These are phyloP conservation scores for Chloroceryle amazona DNA, from an alignment of 2,797 vertebrate genomes.

Conservation along the genomic window DNA sequence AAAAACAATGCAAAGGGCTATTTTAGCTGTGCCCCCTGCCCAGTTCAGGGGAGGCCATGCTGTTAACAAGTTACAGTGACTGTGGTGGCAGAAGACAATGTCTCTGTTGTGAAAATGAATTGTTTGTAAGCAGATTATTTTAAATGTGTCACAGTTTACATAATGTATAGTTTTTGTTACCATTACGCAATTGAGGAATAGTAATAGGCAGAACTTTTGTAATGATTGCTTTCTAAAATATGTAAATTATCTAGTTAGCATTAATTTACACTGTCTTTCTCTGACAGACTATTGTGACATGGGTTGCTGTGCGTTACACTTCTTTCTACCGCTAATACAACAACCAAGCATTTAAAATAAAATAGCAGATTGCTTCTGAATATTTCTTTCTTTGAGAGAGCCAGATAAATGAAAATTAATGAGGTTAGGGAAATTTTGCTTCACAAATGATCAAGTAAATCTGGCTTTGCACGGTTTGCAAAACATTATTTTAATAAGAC, in stretches of 20 bases:
- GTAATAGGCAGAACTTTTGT: not conserved
- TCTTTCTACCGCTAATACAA: not conserved
- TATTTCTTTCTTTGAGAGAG: not conserved
- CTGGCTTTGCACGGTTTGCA: not conserved
- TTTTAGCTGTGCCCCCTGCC: not conserved
- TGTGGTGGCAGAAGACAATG: not conserved
- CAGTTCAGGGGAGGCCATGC: not conserved
- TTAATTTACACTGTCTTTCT: not conserved
- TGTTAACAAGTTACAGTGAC: not conserved
- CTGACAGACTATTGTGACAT: not conserved
- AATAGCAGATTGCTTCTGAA: conserved; percentile 10
- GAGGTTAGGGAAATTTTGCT: conserved; percentile 24
- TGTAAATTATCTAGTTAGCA: not conserved
- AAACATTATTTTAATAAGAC: not conserved
- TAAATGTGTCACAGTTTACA: not conserved
- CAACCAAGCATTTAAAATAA: conserved; percentile 24
- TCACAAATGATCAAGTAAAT: conserved; percentile 12
- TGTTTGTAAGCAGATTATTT: not conserved
- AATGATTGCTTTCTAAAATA: not conserved
- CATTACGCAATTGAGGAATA: not conserved
- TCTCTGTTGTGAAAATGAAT: not conserved
- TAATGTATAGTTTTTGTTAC: not conserved
- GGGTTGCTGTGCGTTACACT: not conserved
- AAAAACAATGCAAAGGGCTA: not conserved
- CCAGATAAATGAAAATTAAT: conserved; percentile 50